Evolutionary conservation across 2,888 invertebrate genomes (phyloP), one percentile per base, ranked within the genome.

Genomic region (Torymus tubicola): DNA sequence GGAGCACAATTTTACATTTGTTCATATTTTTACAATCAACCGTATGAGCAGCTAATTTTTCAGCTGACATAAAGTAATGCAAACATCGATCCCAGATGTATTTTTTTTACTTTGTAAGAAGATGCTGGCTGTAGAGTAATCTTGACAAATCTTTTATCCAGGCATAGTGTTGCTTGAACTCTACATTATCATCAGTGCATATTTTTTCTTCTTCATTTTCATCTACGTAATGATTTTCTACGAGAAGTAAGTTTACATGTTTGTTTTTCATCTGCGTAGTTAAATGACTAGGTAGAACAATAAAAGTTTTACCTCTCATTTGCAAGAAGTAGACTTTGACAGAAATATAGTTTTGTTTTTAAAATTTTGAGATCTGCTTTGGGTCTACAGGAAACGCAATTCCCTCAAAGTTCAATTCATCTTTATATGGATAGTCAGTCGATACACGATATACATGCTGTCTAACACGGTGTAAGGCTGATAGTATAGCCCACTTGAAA

Each of bases 81-180:
- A 83, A 68, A 18, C 82, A 82, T 57, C 75, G 73, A 57, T 83
- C 79, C 42, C 81, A 82, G 12, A 82, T 57, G 12, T 13, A 74
- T n/a, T 14, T 53, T 71, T 21, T 18, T 57, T 11, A n/a, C 2
- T 14, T 81, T 0, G 68, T 63, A 13, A n/a, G 64, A 67, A 18
- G 71, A 21, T 31, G 77, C 81, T n/a, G n/a, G n/a, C n/a, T n/a
- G n/a, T n/a, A 71, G 2, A 83, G 31, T 24, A 82, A 63, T 11
- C 81, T 71, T 18, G 81, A 84, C 21, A 81, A 67, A 78, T 83
- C 72, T 42, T 61, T 52, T 12, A 83, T 84, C 78, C 75, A 80
- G 50, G 67, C 76, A 60, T 67, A 80, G 53, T 80, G 79, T 67
- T 68, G 73, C 10, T 53, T 31, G 2, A 4, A 5, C 11, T 11